Evolutionary conservation across 2,797 vertebrate species (phyloP), one percentile per base, ranked within the genome.

Genomic region (Ctenosaura bakeri): DNA sequence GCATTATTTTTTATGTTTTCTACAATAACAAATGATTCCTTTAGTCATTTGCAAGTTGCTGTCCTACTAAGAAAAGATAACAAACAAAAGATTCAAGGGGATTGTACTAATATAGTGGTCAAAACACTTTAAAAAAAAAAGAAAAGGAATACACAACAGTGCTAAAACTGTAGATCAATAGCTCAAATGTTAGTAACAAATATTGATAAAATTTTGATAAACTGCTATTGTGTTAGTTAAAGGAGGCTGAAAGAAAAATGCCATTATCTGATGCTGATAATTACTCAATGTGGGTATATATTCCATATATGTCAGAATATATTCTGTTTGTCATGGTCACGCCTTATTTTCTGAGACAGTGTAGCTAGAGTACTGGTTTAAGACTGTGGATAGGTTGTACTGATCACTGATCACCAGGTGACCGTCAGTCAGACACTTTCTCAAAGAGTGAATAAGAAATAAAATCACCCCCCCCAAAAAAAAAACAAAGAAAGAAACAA

Each of bases 1-100:
- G 86, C 46, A 56, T 92, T 35, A 59, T 91, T 91, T 62, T 91
- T 5, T 0, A n/a, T 80, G 4, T 90, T 92, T 90, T 52, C 8
- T 50, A 73, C 16, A 24, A 54, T 66, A 56, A n/a, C 24, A 82
- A 82, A 88, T 35, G 46, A 22, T 35, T 42, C 35, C 29, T 29
- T 66, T 66, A 38, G 6, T 9, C 1, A 52, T 66, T 80, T 71
- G 10, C 12, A 26, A 46, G 13, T 84, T 80, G 3, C 24, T 52
- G 56, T 73, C 38, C 16, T 69, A 26, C 4, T 4, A 32, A 10
- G 16, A 56, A 42, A 83, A 66, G 14, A 46, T 14, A 66, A 82
- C 32, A 20, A 50, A 26, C 29, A 59, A 24, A 50, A 20, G 22
- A 79, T 80, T 87, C 22, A 38, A 88, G 56, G 32, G 13, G 26